phyloP scores from a whole-genome alignment of 1,140 invertebrate genomes.

The Scaptomyza pallida region DNA sequence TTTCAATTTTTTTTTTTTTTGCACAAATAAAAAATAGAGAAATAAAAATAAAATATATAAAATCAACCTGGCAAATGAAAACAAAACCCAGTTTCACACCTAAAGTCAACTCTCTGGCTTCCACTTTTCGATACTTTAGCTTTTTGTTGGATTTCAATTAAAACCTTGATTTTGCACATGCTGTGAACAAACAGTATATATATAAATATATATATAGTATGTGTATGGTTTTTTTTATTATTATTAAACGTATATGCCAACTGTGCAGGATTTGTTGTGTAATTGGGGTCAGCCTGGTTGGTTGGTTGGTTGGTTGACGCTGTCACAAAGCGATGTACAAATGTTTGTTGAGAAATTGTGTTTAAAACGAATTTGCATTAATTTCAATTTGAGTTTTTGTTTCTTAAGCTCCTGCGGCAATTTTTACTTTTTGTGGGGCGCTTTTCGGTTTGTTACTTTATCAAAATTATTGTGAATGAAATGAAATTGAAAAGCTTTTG shows the following conservation, averaged over 20 bases:
- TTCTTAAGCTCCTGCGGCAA: constrained; percentile 30
- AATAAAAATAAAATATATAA: not conserved
- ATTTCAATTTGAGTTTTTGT: constrained; percentile 62
- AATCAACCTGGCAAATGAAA: no score
- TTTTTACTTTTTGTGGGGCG: not conserved
- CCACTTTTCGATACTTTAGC: constrained; percentile 40
- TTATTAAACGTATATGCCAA: constrained; percentile 13
- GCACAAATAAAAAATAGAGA: constrained; percentile 13
- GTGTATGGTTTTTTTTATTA: not conserved
- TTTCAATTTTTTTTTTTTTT: constrained; percentile 31
- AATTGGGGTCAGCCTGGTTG: constrained; percentile 38
- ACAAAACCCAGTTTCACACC: constrained; percentile 21
- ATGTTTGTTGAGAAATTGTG: constrained; percentile 66
- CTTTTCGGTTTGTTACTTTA: not conserved
- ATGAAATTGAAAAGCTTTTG: constrained; percentile 63
- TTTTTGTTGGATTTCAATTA: constrained; percentile 81
- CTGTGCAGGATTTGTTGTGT: constrained; percentile 6
- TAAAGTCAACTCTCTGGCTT: not conserved
- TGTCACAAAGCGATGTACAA: constrained; percentile 68
- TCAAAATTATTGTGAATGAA: constrained; percentile 34
- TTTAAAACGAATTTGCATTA: constrained; percentile 78
- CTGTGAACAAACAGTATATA: constrained; percentile 30
- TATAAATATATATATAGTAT: constrained; percentile 3
- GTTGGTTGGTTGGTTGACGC: constrained; percentile 10
- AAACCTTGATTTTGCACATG: constrained; percentile 78